phyloP scores from a whole-genome alignment of 2,797 vertebrate genomes.

The Pipistrellus pygmaeus region DNA sequence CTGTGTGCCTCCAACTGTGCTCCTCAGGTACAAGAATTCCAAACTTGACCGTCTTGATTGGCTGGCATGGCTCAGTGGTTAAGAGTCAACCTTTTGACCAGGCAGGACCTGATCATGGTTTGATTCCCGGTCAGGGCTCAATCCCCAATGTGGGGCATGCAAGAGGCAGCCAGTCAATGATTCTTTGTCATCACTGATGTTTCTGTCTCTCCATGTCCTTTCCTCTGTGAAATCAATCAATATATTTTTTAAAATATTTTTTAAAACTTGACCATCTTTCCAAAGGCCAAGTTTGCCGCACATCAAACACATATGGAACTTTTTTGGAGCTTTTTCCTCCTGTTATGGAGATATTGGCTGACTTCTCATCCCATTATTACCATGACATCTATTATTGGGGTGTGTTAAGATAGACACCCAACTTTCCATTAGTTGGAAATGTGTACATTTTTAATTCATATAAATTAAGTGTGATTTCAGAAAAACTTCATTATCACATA shows the following conservation, averaged over 20 bases:
- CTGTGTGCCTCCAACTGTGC: too few species aligned
- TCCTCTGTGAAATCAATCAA: neutral
- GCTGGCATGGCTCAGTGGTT: neutral
- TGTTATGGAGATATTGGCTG: neutral
- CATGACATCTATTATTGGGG: neutral
- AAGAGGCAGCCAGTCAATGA: neutral
- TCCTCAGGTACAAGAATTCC: too few species aligned
- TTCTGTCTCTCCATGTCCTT: neutral
- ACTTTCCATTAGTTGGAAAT: neutral
- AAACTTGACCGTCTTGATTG: too few species aligned
- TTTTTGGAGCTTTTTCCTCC: neutral
- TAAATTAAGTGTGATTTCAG: constrained; percentile 47
- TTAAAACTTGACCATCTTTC: constrained; percentile 27
- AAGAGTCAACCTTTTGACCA: neutral
- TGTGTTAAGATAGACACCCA: constrained; percentile 7
- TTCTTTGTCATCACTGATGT: neutral
- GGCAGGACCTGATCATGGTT: neutral
- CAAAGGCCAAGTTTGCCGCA: constrained; percentile 21
- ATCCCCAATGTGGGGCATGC: neutral
- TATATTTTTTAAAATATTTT: neutral
- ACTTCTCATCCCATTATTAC: constrained; percentile 11
- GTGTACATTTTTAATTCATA: constrained; percentile 31
- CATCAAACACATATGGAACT: neutral
- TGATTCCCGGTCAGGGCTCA: neutral
- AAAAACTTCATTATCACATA: constrained; percentile 53